These are phyloP conservation scores for Aldabrachelys gigantea DNA, from an alignment of 2,113 vertebrate species.

Conservation along the genomic window DNA sequence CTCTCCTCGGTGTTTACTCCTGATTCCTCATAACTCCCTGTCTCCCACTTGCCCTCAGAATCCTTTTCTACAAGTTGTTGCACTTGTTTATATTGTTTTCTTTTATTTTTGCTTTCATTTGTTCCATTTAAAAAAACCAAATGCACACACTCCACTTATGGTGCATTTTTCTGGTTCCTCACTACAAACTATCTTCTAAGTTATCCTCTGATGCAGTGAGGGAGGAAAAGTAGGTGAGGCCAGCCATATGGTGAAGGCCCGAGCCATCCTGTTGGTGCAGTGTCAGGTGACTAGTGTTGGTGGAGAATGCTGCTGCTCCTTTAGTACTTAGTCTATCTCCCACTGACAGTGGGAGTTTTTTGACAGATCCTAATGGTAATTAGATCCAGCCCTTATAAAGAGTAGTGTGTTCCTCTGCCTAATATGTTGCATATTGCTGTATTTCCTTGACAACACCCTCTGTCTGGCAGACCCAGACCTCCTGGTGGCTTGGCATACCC, in stretches of 20 bases:
- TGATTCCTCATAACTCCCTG: not conserved
- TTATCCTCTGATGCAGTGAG: not conserved
- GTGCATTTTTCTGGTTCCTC: not conserved
- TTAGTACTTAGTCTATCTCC: not conserved
- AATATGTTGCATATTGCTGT: not conserved
- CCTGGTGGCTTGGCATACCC: not conserved
- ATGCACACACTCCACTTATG: not conserved
- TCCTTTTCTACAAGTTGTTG: not conserved
- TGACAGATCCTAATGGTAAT: not conserved
- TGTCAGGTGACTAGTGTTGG: not conserved
- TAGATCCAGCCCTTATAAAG: not conserved
- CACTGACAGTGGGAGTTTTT: not conserved
- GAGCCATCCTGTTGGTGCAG: not conserved
- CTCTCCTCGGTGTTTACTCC: not conserved
- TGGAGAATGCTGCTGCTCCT: not conserved
- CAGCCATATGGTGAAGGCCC: not conserved
- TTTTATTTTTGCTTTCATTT: not conserved
- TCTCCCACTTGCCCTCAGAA: not conserved
- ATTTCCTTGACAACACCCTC: not conserved
- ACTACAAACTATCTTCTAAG: slow-evolving; percentile 16
- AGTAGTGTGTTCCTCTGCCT: not conserved
- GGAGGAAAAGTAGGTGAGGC: not conserved
- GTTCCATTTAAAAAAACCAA: not conserved
- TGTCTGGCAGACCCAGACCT: not conserved
- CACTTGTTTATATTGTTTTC: not conserved